These are phyloP conservation scores for Coptodon bakossiorum DNA, from an alignment of 2,113 vertebrate genomes.

Conservation along the genomic window DNA sequence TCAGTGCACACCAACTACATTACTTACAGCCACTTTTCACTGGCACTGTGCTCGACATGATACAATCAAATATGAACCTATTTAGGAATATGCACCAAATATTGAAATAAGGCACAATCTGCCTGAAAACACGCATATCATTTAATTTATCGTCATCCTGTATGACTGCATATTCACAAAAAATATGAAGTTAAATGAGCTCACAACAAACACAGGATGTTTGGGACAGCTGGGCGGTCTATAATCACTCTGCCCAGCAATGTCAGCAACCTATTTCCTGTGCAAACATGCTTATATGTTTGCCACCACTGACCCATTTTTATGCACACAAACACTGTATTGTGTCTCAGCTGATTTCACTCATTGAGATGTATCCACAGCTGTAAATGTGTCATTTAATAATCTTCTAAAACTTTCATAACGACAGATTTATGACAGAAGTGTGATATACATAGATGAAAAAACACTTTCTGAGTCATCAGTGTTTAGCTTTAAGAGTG, in stretches of 20 bases:
- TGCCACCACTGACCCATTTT: neutral
- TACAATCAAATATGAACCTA: neutral
- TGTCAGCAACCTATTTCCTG: neutral
- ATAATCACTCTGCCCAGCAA: neutral
- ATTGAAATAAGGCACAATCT: neutral
- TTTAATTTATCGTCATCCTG: neutral
- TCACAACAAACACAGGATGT: neutral
- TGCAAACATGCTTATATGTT: neutral
- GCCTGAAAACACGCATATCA: neutral
- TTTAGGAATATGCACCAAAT: neutral
- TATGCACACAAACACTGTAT: neutral
- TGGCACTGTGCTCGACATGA: neutral
- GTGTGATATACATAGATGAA: neutral
- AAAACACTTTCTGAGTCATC: neutral
- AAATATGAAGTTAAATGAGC: neutral
- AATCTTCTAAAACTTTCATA: neutral
- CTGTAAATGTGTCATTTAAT: neutral
- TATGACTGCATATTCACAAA: neutral
- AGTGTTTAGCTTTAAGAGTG: neutral
- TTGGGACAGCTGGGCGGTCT: neutral
- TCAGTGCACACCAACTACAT: neutral
- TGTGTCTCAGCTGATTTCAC: neutral
- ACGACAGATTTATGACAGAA: neutral
- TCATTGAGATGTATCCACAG: neutral
- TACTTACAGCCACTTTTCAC: neutral